Percentiles rank a stretch among this genome's conserved stretches.
Conservation (phyloP, 1,140 invertebrate species). For the Araneus ventricosus region DNA sequence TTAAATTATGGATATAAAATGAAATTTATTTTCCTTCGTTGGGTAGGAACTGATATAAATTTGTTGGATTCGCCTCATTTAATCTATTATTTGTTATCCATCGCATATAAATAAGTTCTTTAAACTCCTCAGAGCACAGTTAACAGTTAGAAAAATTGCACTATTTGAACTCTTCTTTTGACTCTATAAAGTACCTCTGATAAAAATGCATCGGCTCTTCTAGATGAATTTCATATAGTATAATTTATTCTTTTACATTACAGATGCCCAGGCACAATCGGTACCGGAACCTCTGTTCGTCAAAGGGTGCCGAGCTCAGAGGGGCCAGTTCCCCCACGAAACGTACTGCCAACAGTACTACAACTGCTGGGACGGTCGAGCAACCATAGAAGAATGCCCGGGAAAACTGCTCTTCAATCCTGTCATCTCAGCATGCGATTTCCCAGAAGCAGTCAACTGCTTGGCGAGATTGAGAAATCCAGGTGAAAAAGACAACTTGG, state of each 20-base stretch:
- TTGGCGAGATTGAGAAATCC: conserved; percentile 31
- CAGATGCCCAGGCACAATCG: conserved; percentile 42
- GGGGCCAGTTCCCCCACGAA: conserved; percentile 71
- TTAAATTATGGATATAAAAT: too few species aligned
- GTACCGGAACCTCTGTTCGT: conserved; percentile 45
- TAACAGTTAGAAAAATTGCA: too few species aligned
- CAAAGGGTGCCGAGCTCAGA: conserved; percentile 38
- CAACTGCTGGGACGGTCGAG: conserved; percentile 70
- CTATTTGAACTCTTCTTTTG: too few species aligned
- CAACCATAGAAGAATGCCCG: conserved; percentile 64
- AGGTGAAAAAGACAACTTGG: conserved; percentile 15
- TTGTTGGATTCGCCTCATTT: too few species aligned
- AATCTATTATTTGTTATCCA: too few species aligned
- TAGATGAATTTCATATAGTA: too few species aligned
- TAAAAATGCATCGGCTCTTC: too few species aligned
- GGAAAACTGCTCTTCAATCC: conserved; percentile 69
- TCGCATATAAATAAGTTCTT: too few species aligned
- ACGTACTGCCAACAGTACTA: conserved; percentile 69
- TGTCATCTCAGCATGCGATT: conserved; percentile 53
- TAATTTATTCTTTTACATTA: background rate
- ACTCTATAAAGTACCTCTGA: too few species aligned
- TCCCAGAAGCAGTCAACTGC: conserved; percentile 60
- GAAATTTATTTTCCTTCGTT: too few species aligned
- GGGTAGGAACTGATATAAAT: too few species aligned
- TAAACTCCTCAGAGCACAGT: too few species aligned